Base-by-base conservation (phyloP, 2,888 invertebrate species). In the Catonia carolina region DNA sequence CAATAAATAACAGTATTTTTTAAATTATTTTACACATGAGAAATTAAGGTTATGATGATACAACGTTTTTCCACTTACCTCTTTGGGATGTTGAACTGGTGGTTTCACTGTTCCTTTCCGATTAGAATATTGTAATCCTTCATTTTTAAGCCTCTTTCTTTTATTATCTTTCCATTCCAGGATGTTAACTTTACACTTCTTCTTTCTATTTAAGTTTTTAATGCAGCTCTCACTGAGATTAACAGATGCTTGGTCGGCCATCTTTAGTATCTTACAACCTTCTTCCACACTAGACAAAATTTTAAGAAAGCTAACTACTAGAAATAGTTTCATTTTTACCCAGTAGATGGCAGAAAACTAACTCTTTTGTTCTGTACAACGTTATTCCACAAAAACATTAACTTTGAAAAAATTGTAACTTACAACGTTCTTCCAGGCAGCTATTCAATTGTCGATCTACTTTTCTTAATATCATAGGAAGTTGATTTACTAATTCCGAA, bases 21-120 rank as follows among this genome's bases (percentile, higher is more conserved):
- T n/a, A n/a, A n/a, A n/a, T n/a, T n/a, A n/a, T n/a, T n/a, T n/a
- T n/a, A n/a, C n/a, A n/a, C n/a, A n/a, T n/a, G n/a, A n/a, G n/a
- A n/a, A n/a, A n/a, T n/a, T n/a, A 41, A 41, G 41, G 41, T 41
- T 41, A 41, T 41, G 17, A 10, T 41, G 15, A 41, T 41, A 41
- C 41, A 41, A 41, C 15, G 18, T 41, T 41, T 41, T 41, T 41
- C 41, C 41, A 41, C 41, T 41, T 18, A 41, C 17, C 41, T 14
- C 41, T 41, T 41, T 41, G 15, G 41, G 15, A 17, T 41, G 15
- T 41, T 41, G 41, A 6, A 41, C 41, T 14, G 41, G 14, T 27
- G 41, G 15, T 41, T 41, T 15, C 15, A 41, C n/a, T 17, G 41
- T 41, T 12, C 15, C 41, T 17, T 17, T 41, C 15, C 41, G 15